Percentiles rank a stretch among this genome's conserved stretches.
Conservation (phyloP, 2,113 vertebrate genomes). For the Azemiops feae region DNA sequence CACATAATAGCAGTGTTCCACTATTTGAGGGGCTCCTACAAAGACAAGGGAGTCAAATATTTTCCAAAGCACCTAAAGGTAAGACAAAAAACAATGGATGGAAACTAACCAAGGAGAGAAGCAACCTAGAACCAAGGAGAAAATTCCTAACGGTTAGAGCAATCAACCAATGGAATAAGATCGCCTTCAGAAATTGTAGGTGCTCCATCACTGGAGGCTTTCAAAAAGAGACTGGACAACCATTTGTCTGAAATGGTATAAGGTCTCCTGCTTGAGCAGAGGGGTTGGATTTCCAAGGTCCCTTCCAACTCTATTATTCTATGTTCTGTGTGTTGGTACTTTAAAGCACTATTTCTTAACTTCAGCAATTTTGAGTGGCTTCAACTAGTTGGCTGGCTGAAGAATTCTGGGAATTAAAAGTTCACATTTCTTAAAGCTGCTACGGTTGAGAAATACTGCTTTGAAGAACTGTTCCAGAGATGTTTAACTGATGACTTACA, state of each 20-base stretch:
- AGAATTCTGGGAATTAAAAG: neutral
- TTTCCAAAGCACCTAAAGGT: neutral
- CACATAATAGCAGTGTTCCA: neutral
- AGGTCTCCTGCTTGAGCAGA: neutral
- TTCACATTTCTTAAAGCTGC: neutral
- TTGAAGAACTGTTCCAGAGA: neutral
- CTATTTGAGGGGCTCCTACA: neutral
- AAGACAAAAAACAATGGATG: neutral
- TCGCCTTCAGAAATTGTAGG: neutral
- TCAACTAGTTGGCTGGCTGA: neutral
- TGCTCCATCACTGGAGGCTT: neutral
- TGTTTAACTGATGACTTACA: neutral
- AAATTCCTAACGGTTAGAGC: neutral
- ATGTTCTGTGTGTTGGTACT: neutral
- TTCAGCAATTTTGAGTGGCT: neutral
- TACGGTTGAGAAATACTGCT: neutral
- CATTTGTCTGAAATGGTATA: neutral
- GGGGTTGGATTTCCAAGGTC: neutral
- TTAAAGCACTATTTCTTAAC: neutral
- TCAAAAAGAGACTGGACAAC: neutral
- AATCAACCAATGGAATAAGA: neutral
- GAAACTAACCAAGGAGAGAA: neutral
- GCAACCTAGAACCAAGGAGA: neutral
- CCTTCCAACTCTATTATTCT: neutral
- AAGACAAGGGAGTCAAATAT: neutral